A percentile compares a stretch with the other conserved stretches of the same genome.
phyloP scores from a whole-genome alignment of 2,113 vertebrate species.

The Cyanistes caeruleus region DNA sequence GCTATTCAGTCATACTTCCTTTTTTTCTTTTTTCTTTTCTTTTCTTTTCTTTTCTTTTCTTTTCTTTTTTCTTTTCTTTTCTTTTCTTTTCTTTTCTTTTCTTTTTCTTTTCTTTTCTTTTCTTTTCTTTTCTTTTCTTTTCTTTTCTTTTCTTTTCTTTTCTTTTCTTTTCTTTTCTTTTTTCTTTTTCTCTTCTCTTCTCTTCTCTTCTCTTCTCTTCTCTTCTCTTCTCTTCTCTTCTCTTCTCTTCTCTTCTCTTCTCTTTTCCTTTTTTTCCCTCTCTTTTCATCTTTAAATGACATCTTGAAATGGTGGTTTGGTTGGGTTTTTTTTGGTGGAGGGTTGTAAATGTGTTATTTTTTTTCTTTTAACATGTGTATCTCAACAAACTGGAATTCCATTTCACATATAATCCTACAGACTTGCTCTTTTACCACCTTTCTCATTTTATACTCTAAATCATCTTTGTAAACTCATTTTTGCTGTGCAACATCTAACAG shows the following conservation, averaged over 20 bases:
- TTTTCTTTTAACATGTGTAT: background rate
- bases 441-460: slow-evolving; percentile 11
- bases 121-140: background rate
- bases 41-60: too few relatives aligned
- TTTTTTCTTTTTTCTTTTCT: too few relatives aligned
- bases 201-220: background rate
- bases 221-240: background rate
- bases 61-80: too few relatives aligned
- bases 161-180: background rate
- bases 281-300: background rate
- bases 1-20: too few relatives aligned
- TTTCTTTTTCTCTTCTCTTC: background rate
- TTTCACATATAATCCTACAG: background rate
- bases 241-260: too few relatives aligned
- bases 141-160: background rate
- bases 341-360: background rate
- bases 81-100: too few relatives aligned
- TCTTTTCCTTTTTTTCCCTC: too few relatives aligned
- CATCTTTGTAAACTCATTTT: background rate
- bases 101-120: background rate
- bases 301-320: background rate
- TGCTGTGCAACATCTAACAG: background rate
- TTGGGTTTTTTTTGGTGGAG: background rate
- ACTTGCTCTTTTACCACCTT: background rate
- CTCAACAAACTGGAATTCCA: slow-evolving; percentile 19